A percentile compares a stretch with the other conserved stretches of the same genome.
Evolutionary conservation across 2,888 invertebrate species (phyloP).

Genomic region (Dasypolia templi): DNA sequence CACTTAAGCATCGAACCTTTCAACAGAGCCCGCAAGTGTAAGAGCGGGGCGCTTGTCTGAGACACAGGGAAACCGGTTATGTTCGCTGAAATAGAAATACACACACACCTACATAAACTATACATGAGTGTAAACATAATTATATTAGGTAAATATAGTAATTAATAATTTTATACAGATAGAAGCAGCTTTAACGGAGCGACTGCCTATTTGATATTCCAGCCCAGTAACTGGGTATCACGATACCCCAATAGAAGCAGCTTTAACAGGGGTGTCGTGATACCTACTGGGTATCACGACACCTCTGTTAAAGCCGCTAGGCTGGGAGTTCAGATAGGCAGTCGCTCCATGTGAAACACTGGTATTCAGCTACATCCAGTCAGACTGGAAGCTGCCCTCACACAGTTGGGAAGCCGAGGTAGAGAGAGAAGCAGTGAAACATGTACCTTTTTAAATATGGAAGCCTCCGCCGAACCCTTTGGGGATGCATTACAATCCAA

Average conservation of each 20-base stretch:
- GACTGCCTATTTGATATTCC: too few relatives aligned
- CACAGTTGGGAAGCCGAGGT: neutral
- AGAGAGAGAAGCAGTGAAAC: neutral
- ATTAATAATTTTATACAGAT: neutral
- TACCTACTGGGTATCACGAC: too few relatives aligned
- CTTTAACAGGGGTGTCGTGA: too few relatives aligned
- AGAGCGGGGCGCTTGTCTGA: conserved; percentile 83
- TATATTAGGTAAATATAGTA: neutral
- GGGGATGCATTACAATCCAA: neutral
- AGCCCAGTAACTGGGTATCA: too few relatives aligned
- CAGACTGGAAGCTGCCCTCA: neutral
- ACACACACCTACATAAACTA: conserved; percentile 54
- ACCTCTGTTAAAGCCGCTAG: too few relatives aligned
- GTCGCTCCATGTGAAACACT: neutral
- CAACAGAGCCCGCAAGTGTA: conserved; percentile 86
- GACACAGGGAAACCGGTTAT: conserved; percentile 86
- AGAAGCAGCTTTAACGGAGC: too few relatives aligned
- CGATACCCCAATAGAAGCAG: too few relatives aligned
- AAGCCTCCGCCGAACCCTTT: too few relatives aligned
- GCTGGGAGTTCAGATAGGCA: neutral
- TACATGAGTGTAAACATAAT: conserved; percentile 12
- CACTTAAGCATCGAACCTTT: conserved; percentile 82
- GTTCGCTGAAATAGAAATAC: conserved; percentile 76
- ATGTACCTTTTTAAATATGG: neutral
- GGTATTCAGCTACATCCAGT: neutral